A percentile compares a stretch with the other conserved stretches of the same genome.
Conservation (phyloP, 1,140 invertebrate genomes). For the Drosophila pectinifera region DNA sequence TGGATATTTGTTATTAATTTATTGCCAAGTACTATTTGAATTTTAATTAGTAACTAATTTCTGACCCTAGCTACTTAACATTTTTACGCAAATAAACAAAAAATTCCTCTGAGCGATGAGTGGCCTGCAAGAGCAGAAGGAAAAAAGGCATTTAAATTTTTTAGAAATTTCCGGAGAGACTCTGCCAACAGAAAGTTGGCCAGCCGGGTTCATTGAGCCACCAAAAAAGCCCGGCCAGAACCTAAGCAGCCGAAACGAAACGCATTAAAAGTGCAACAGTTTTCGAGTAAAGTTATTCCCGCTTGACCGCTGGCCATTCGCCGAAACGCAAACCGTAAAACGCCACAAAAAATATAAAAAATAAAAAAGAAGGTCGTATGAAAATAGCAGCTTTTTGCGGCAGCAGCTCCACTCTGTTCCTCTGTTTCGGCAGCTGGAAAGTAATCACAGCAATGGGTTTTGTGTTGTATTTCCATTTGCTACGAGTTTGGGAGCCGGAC, state of each 20-base stretch:
- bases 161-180: conserved; percentile 14
- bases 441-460: conserved; percentile 79
- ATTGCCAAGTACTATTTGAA: too few species aligned
- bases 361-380: not conserved
- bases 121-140: conserved; percentile 13
- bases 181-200: conserved; percentile 2
- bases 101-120: not conserved
- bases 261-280: conserved; percentile 78
- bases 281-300: conserved; percentile 56
- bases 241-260: conserved; percentile 70
- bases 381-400: conserved; percentile 30
- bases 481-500: conserved; percentile 47
- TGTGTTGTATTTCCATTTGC: conserved; percentile 73
- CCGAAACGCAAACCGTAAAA: conserved; percentile 21
- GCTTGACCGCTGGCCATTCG: conserved; percentile 47
- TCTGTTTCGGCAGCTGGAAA: conserved; percentile 36
- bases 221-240: conserved; percentile 33
- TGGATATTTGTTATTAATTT: too few species aligned
- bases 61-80: not conserved
- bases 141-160: conserved; percentile 9
- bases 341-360: not conserved
- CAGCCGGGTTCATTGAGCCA: conserved; percentile 34
- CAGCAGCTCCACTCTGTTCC: conserved; percentile 1
- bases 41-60: too few species aligned
- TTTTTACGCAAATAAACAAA: not conserved